phyloP scores from a whole-genome alignment of 1,140 invertebrate species.

The Campodea augens region DNA sequence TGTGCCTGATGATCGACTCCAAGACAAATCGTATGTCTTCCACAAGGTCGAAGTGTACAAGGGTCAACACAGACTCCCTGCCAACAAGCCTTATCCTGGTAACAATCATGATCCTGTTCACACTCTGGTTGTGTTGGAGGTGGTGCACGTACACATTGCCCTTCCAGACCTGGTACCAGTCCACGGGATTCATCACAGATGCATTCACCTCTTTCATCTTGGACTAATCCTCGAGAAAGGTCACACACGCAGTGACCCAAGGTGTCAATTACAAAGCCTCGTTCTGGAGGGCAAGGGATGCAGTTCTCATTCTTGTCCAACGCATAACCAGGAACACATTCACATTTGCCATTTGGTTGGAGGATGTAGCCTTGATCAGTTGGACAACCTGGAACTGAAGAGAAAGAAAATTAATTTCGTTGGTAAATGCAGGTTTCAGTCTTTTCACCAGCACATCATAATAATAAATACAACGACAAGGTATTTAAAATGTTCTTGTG shows the following conservation, averaged over 20 bases:
- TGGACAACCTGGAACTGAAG: constrained; percentile 37
- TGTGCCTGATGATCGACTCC: constrained; percentile 52
- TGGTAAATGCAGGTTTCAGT: no score
- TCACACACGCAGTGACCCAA: constrained; percentile 63
- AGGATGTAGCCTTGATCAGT: constrained; percentile 48
- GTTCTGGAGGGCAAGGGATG: constrained; percentile 42
- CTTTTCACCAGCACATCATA: no score
- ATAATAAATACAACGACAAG: no score
- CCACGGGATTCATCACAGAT: constrained; percentile 49
- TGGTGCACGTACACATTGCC: constrained; percentile 38
- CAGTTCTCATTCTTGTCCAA: constrained; percentile 56
- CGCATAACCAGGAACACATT: constrained; percentile 52
- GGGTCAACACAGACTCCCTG: constrained; percentile 49
- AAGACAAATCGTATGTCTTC: constrained; percentile 55
- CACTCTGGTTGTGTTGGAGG: constrained; percentile 35
- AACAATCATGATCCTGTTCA: constrained; percentile 49
- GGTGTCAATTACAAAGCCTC: constrained; percentile 25
- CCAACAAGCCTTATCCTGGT: constrained; percentile 53
- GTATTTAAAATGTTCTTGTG: no score
- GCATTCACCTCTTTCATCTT: constrained; percentile 55
- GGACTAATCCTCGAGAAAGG: constrained; percentile 46
- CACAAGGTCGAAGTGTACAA: constrained; percentile 44
- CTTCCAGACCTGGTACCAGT: constrained; percentile 39
- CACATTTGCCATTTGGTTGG: constrained; percentile 45
- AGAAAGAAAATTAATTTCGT: no score